A percentile compares a stretch with the other conserved stretches of the same genome.
Conservation (phyloP, 2,797 vertebrate genomes). For the Cyclura pinguis region DNA sequence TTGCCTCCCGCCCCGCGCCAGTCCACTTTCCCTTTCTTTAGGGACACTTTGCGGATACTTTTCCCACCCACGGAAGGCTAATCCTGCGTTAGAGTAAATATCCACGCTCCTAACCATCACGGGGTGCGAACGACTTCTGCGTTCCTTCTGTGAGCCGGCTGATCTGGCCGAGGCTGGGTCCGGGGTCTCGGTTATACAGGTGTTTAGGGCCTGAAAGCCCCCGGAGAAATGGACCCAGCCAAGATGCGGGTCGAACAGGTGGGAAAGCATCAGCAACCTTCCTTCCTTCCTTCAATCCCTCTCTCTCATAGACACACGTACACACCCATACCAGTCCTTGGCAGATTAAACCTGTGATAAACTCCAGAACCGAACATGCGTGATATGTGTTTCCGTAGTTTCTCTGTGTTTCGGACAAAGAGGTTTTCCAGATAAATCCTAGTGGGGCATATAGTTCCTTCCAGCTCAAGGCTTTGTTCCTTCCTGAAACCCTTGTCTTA, state of each 20-base stretch:
- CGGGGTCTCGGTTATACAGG: not conserved
- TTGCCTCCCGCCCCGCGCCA: not conserved
- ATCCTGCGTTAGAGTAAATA: not conserved
- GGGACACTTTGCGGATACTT: not conserved
- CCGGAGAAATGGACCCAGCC: not conserved
- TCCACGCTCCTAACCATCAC: not conserved
- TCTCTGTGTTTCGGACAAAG: not conserved
- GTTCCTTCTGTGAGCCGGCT: too few relatives aligned
- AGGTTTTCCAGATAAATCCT: not conserved
- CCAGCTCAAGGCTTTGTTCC: not conserved
- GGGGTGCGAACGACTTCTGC: not conserved
- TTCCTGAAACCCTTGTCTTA: not conserved
- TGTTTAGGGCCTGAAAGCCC: too few relatives aligned
- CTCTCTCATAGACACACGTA: too few relatives aligned
- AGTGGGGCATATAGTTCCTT: not conserved
- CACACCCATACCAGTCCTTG: not conserved
- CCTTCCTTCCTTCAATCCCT: rapidly evolving
- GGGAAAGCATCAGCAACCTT: not conserved
- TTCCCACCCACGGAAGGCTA: not conserved
- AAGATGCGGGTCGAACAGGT: not conserved
- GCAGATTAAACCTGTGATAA: not conserved
- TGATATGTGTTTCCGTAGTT: not conserved
- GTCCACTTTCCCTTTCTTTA: too few relatives aligned
- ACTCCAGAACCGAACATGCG: not conserved
- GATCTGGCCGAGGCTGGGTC: not conserved